Conservation (phyloP, 2,113 vertebrate genomes). For the Andinoacara biseriatus region DNA sequence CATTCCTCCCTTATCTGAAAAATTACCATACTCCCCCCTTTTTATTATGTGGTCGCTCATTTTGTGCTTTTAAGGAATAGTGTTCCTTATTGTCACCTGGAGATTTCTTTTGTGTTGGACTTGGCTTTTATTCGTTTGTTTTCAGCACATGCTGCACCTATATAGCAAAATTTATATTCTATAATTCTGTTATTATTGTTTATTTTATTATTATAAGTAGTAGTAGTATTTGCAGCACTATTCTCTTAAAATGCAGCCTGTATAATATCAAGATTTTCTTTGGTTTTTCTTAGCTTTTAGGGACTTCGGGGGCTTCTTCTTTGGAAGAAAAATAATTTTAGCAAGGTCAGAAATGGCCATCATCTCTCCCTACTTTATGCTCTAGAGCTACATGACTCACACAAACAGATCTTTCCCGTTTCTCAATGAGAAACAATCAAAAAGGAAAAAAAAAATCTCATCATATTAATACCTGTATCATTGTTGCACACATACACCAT, state of each 20-base stretch:
- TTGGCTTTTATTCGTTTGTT: too few relatives aligned
- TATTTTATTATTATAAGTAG: not conserved
- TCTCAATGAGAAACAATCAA: not conserved
- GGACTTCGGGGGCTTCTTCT: not conserved
- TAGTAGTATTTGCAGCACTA: not conserved
- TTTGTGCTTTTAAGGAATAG: not conserved
- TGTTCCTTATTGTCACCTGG: too few relatives aligned
- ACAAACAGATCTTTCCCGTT: not conserved
- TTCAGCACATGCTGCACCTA: too few relatives aligned
- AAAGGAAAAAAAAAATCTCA: not conserved
- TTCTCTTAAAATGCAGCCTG: not conserved
- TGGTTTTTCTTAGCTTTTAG: not conserved
- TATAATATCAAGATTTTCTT: too few relatives aligned
- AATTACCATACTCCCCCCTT: not conserved
- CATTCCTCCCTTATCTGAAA: not conserved
- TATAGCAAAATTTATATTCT: too few relatives aligned
- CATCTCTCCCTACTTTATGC: not conserved
- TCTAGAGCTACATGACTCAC: not conserved
- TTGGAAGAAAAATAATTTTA: not conserved
- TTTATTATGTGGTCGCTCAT: not conserved
- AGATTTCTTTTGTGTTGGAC: too few relatives aligned
- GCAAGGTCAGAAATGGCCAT: not conserved
- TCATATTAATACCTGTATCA: not conserved
- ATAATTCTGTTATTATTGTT: not conserved
- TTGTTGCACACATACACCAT: slow-evolving; percentile 2